phyloP scores from a whole-genome alignment of 2,113 vertebrate genomes.

The Rhabdornis inornatus region DNA sequence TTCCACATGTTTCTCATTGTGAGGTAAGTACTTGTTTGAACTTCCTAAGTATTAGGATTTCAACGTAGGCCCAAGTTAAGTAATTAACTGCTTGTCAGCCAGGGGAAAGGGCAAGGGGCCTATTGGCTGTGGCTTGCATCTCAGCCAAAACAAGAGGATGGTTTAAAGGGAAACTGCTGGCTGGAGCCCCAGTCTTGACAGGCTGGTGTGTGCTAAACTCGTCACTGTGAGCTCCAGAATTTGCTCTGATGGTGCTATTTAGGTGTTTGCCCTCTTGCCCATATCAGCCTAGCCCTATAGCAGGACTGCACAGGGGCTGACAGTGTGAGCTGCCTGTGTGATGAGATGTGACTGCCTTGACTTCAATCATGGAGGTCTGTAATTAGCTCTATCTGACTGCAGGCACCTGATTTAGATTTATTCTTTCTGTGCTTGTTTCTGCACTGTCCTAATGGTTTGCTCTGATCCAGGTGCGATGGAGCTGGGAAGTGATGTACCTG shows the following conservation, averaged over 20 bases:
- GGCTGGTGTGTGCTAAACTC: neutral
- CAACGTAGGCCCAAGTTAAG: neutral
- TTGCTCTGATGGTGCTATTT: rapidly evolving
- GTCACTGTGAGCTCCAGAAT: neutral
- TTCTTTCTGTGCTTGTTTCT: rapidly evolving
- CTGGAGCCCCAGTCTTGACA: neutral
- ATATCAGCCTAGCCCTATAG: neutral
- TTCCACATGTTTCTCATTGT: neutral
- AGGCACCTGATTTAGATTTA: neutral
- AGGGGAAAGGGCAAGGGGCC: no score
- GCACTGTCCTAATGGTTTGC: neutral
- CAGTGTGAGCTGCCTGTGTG: constrained; percentile 54
- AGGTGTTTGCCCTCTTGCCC: neutral
- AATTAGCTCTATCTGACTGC: constrained; percentile 83
- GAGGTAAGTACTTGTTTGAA: constrained; percentile 1
- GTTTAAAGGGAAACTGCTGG: neutral
- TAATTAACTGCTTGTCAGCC: neutral
- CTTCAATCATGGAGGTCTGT: constrained; percentile 69
- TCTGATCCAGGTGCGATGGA: neutral
- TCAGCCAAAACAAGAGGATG: neutral
- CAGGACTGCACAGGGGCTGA: neutral
- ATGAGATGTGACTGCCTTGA: constrained; percentile 75
- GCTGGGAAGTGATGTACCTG: neutral
- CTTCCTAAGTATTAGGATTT: neutral
- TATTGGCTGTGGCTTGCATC: neutral